Base-by-base conservation (phyloP, 2,113 vertebrate genomes). In the Forbesichthys papilliferus region DNA sequence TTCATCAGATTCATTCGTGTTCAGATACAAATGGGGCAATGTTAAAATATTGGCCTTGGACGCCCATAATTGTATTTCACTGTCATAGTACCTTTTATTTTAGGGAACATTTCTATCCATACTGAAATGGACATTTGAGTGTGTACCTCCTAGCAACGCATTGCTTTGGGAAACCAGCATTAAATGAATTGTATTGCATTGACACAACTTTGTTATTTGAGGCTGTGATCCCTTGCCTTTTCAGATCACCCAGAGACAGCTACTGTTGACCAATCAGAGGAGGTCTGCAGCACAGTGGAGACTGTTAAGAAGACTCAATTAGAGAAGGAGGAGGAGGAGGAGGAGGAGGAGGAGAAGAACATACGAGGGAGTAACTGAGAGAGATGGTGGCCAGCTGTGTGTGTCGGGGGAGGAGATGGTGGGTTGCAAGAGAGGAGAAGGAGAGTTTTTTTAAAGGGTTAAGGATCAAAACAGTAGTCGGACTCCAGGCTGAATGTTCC, bases 161-260 rank as follows among this genome's bases (percentile, higher is more conserved):
- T 27, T 27, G 27, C 3, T 27, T 27, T 27, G 27, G 27, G 27
- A 27, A 27, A 27, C 1, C 20, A 27, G 20, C 20, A 27, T 27
- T 27, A 27, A 27, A 27, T 27, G 2, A 27, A 27, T 27, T 27
- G 27, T 3, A 27, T 27, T 42, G 36, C 36, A 42, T 42, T 42
- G 36, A 42, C 36, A 6, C 7, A 5, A 3, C 7, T 42, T 42
- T 42, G 36, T 42, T 42, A 42, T 42, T 42, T 42, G 7, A 42
- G 4, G 36, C 3, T 42, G 36, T 42, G 36, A 42, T 42, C 36
- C 2, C 36, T 3, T 5, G 36, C 36, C 67, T 68, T 79, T 61
- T 71, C 79, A 90, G 90, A 87, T 73, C 86, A 86, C 58, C 83
- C 84, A 54, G 87, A 82, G 58, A 83, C 77, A 13, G 67, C 67